Conservation (phyloP, 1,140 invertebrate genomes). For the Holotrichia oblita region DNA sequence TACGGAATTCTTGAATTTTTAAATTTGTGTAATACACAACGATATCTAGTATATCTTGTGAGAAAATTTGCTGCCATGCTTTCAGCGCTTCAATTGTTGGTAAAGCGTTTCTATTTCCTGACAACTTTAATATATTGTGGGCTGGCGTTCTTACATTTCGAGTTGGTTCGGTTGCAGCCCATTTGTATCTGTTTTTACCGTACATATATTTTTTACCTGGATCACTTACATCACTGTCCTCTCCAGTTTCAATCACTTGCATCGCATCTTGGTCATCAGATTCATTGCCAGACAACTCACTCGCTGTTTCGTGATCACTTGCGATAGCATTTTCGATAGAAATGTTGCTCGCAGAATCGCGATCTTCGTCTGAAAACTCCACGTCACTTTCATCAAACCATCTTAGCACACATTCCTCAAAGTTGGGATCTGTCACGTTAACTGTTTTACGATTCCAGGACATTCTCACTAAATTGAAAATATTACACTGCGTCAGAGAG, state of each 20-base stretch:
- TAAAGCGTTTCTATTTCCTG: conserved; percentile 42
- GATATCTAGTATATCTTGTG: conserved; percentile 40
- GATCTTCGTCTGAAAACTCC: background rate
- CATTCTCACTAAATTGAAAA: conserved; percentile 41
- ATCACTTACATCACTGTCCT: conserved; percentile 38
- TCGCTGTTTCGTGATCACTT: conserved; percentile 20
- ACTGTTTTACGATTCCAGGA: conserved; percentile 38
- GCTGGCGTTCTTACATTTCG: conserved; percentile 42
- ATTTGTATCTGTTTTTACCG: conserved; percentile 42
- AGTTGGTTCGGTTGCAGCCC: conserved; percentile 40
- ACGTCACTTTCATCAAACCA: too few species aligned
- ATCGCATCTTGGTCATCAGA: conserved; percentile 42
- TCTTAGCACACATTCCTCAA: conserved; percentile 14
- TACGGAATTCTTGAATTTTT: conserved; percentile 40
- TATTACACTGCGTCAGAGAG: conserved; percentile 36
- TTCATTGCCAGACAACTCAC: conserved; percentile 25
- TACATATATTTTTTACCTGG: background rate
- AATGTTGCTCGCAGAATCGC: conserved; percentile 15
- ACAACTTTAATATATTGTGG: conserved; percentile 42
- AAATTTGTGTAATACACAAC: background rate
- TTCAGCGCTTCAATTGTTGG: conserved; percentile 43
- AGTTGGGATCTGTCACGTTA: conserved; percentile 40
- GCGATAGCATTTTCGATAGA: conserved; percentile 27
- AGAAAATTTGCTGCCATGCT: conserved; percentile 41
- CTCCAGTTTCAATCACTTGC: conserved; percentile 41